phyloP scores from a whole-genome alignment of 2,113 vertebrate species.

The Amazona vittata region DNA sequence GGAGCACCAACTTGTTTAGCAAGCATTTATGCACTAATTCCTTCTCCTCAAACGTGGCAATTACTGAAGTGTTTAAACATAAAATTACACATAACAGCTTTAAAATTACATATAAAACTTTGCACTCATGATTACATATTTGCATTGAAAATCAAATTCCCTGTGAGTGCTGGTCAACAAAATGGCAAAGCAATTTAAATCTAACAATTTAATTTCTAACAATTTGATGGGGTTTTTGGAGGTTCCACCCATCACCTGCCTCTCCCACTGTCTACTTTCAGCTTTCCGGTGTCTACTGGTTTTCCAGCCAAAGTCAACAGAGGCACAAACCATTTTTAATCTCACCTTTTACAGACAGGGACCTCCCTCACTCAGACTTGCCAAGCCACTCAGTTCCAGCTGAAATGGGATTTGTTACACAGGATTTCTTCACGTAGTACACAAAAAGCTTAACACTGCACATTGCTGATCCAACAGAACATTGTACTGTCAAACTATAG shows the following conservation, averaged over 20 bases:
- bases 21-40: not conserved
- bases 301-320: not conserved
- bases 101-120: not conserved
- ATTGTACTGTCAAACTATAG: not conserved
- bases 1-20: not conserved
- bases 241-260: not conserved
- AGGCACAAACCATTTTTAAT: not conserved
- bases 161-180: not conserved
- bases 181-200: not conserved
- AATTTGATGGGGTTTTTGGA: not conserved
- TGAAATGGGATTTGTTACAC: not conserved
- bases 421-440: not conserved
- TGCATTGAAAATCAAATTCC: not conserved
- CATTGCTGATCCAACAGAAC: not conserved
- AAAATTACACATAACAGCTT: not conserved
- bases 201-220: not conserved
- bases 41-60: not conserved
- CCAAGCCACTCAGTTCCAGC: not conserved
- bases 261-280: not conserved
- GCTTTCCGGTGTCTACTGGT: not conserved
- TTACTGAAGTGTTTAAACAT: not conserved
- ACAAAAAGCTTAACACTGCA: not conserved
- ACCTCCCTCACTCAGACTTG: not conserved
- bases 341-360: not conserved
- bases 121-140: not conserved